A percentile compares a stretch with the other conserved stretches of the same genome.
Conservation (phyloP, 2,113 vertebrate genomes). For the Rhea pennata region DNA sequence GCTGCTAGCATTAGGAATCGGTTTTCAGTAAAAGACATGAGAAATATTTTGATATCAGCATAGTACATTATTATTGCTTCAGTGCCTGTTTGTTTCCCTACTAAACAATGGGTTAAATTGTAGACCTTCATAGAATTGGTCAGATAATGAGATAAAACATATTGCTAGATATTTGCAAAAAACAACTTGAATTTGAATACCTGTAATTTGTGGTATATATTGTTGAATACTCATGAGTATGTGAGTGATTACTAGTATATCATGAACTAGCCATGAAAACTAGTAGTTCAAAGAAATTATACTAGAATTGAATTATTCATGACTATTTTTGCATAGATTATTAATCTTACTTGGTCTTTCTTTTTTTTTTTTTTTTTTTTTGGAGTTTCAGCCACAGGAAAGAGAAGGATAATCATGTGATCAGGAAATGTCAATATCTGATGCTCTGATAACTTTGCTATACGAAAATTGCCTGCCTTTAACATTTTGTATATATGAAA, state of each 20-base stretch:
- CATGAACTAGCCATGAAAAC: neutral
- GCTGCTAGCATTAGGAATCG: neutral
- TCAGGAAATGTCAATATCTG: neutral
- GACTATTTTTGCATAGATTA: neutral
- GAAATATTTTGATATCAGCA: neutral
- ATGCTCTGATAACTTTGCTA: neutral
- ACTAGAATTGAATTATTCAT: neutral
- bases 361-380: neutral
- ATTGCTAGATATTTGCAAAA: neutral
- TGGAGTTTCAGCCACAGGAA: neutral
- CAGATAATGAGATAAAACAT: neutral
- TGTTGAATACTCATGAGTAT: neutral
- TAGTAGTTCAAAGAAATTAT: neutral
- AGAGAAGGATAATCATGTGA: neutral
- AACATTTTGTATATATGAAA: neutral
- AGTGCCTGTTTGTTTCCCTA: neutral
- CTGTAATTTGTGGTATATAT: neutral
- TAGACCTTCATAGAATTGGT: neutral
- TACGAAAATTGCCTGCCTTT: neutral
- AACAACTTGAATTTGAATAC: neutral
- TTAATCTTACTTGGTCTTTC: neutral
- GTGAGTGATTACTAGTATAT: neutral
- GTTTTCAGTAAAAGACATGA: neutral
- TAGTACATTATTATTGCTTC: neutral
- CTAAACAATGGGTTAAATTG: neutral